phyloP scores from a whole-genome alignment of 2,888 invertebrate species.

The Fissipunctia ypsillon region DNA sequence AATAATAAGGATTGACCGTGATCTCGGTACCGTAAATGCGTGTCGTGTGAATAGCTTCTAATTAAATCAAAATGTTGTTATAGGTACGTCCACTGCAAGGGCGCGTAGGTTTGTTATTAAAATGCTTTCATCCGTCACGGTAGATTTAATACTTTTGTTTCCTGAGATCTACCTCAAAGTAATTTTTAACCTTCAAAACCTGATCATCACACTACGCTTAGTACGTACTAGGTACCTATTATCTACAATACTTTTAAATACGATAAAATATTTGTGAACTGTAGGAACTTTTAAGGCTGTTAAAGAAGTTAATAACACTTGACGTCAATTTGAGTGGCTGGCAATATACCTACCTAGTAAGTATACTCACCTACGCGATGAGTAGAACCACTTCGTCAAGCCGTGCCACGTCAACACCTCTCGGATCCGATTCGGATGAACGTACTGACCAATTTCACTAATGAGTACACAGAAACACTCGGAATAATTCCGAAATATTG shows the following conservation, averaged over 20 bases:
- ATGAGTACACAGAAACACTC: constrained; percentile 67
- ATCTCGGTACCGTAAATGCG: constrained; percentile 48
- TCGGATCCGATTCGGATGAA: constrained; percentile 34
- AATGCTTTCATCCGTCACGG: constrained; percentile 10
- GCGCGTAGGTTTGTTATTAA: constrained; percentile 23
- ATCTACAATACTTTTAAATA: not conserved
- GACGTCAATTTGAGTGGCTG: constrained; percentile 34
- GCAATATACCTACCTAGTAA: constrained; percentile 21
- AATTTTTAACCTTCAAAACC: too few species aligned
- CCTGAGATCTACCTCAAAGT: too few species aligned
- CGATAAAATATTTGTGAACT: not conserved
- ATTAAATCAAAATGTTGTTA: constrained; percentile 30
- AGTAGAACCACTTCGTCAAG: constrained; percentile 53
- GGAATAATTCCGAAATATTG: constrained; percentile 59
- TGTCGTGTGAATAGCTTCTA: constrained; percentile 52
- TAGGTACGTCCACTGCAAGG: constrained; percentile 21
- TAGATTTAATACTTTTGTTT: too few species aligned
- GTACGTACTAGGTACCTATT: too few species aligned
- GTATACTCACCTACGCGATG: constrained; percentile 21
- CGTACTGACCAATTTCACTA: constrained; percentile 74
- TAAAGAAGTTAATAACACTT: constrained; percentile 35
- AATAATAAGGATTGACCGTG: constrained; percentile 45
- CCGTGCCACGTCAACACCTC: constrained; percentile 49
- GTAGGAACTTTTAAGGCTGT: not conserved
- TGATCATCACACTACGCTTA: too few species aligned